These are phyloP conservation scores for Balanococcus diminutus DNA, from an alignment of 2,888 invertebrate genomes.

Conservation along the genomic window DNA sequence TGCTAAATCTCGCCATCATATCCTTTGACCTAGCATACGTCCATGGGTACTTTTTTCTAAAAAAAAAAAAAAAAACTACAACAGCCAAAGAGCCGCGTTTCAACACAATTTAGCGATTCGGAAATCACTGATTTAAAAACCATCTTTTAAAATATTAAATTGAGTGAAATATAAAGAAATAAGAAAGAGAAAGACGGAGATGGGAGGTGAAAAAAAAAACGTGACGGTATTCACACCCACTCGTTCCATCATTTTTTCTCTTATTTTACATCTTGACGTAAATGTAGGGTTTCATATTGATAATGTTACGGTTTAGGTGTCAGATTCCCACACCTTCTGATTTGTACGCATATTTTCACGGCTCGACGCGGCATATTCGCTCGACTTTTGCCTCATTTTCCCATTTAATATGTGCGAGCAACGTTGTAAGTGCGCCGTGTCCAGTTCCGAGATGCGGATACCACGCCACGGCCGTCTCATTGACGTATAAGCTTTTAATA, in stretches of 20 bases:
- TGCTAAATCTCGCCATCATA: slow-evolving; percentile 36
- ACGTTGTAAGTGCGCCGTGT: not conserved
- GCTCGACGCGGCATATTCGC: not conserved
- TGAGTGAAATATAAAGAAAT: slow-evolving; percentile 3
- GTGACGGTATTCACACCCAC: slow-evolving; percentile 50
- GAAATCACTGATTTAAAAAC: slow-evolving; percentile 47
- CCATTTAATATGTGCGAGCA: not conserved
- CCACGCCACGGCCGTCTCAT: not conserved
- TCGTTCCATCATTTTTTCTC: slow-evolving; percentile 35
- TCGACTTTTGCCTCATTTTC: slow-evolving; percentile 16
- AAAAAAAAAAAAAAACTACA: too few relatives aligned
- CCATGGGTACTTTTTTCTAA: not conserved
- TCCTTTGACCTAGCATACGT: slow-evolving; percentile 46
- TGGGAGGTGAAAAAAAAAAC: slow-evolving; percentile 26
- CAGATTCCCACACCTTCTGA: slow-evolving; percentile 33
- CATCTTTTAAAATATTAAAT: slow-evolving; percentile 45
- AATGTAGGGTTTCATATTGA: slow-evolving; percentile 45
- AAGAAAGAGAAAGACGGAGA: not conserved
- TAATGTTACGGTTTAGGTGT: slow-evolving; percentile 46
- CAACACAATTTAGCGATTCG: slow-evolving; percentile 46
- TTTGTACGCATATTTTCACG: not conserved
- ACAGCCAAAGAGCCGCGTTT: slow-evolving; percentile 34
- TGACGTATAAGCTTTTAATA: not conserved
- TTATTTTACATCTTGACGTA: slow-evolving; percentile 42
- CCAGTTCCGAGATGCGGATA: too few relatives aligned